Evolutionary conservation across 2,888 invertebrate genomes (phyloP).

Genomic region (Ashinkailepas kermadecensis): DNA sequence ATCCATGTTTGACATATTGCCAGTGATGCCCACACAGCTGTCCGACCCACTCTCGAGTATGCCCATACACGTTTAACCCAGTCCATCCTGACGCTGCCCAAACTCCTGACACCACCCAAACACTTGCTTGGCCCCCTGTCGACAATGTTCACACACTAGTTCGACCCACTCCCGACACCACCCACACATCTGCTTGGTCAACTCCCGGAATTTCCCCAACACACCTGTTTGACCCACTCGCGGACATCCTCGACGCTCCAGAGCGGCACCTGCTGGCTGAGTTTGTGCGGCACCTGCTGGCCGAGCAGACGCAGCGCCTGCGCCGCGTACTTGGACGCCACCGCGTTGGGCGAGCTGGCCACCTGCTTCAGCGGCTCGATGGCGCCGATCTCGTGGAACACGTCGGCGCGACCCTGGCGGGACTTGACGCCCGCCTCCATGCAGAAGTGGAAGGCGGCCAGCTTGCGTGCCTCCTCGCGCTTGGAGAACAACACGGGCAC

Average conservation of each 20-base stretch:
- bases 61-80: too few species aligned
- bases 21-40: too few species aligned
- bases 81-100: too few species aligned
- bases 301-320: conserved; percentile 86
- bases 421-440: conserved; percentile 99
- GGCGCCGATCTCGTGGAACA: conserved; percentile 89
- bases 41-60: too few species aligned
- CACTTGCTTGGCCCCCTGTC: too few species aligned
- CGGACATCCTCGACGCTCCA: conserved; percentile 96
- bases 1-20: too few species aligned
- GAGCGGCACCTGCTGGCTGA: conserved; percentile 94
- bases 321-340: conserved; percentile 93
- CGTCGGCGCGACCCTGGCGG: conserved; percentile 58
- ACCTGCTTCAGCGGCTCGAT: conserved; percentile 91
- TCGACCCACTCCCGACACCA: too few species aligned
- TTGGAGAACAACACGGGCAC: conserved; percentile 92
- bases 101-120: too few species aligned
- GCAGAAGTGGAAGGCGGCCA: conserved; percentile 96
- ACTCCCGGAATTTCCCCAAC: too few species aligned
- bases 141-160: too few species aligned
- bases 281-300: conserved; percentile 92
- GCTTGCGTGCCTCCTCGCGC: conserved; percentile 87
- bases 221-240: conserved; percentile 90
- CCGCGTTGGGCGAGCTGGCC: conserved; percentile 94
- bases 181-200: too few species aligned